Evolutionary conservation across 2,797 vertebrate species (phyloP).

Genomic region (Gymnothorax javanicus): DNA sequence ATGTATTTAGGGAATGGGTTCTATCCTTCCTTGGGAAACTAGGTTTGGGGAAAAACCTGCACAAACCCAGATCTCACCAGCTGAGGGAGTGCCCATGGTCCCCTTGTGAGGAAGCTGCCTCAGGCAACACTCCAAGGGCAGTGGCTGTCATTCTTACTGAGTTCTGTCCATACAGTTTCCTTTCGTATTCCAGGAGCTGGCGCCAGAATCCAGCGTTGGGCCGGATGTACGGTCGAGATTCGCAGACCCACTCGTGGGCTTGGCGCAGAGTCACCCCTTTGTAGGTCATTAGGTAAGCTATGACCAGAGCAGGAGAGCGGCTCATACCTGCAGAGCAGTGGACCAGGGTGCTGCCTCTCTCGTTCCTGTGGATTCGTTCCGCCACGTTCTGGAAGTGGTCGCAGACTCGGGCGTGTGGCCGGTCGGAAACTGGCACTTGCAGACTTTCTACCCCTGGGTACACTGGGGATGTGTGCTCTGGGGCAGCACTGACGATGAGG

Average conservation of each 20-base stretch:
- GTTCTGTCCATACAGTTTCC: constrained; percentile 51
- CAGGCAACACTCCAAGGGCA: constrained; percentile 49
- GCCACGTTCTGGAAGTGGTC: constrained; percentile 62
- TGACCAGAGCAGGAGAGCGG: constrained; percentile 64
- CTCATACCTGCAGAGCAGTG: constrained; percentile 69
- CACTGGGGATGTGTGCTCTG: constrained; percentile 42
- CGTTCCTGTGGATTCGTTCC: constrained; percentile 61
- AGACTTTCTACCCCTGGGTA: constrained; percentile 55
- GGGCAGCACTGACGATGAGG: constrained; percentile 63
- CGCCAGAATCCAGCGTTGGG: constrained; percentile 75
- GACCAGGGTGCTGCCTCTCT: constrained; percentile 59
- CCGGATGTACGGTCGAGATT: constrained; percentile 61
- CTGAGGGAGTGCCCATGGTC: constrained; percentile 47
- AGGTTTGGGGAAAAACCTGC: neutral
- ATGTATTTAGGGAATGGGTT: neutral
- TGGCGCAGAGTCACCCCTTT: constrained; percentile 54
- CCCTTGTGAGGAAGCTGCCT: neutral
- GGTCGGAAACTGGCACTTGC: constrained; percentile 59
- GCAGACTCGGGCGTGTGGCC: constrained; percentile 60
- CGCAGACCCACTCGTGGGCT: constrained; percentile 59
- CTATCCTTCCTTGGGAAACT: neutral
- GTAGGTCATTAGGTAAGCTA: constrained; percentile 71
- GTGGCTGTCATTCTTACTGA: constrained; percentile 55
- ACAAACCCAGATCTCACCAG: constrained; percentile 41
- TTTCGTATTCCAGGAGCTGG: constrained; percentile 69